phyloP scores from a whole-genome alignment of 2,888 invertebrate species.

The Trichogramma evanescens region DNA sequence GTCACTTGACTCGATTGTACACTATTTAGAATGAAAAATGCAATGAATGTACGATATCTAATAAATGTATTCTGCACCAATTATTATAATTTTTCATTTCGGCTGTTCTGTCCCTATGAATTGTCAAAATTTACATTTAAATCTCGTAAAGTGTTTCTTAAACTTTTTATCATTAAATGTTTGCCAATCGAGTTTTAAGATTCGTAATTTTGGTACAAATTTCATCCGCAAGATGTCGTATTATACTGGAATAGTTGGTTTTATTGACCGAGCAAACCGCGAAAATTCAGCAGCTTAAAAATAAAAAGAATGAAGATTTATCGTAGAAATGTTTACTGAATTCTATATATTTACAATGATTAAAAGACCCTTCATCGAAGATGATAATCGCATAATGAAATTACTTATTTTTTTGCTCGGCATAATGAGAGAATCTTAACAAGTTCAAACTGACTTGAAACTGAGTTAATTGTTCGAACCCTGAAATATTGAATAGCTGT shows the following conservation, averaged over 20 bases:
- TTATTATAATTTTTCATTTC: neutral
- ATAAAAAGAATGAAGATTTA: too few relatives aligned
- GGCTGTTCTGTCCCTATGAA: too few relatives aligned
- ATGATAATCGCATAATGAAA: too few relatives aligned
- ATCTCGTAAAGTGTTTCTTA: neutral
- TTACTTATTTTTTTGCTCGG: too few relatives aligned
- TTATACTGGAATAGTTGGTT: neutral
- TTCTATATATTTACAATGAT: too few relatives aligned
- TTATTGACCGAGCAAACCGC: neutral
- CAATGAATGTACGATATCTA: constrained; percentile 26
- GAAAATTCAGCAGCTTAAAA: neutral
- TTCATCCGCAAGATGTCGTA: constrained; percentile 6
- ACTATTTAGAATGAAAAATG: constrained; percentile 22
- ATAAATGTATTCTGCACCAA: constrained; percentile 27
- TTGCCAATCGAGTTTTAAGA: constrained; percentile 3
- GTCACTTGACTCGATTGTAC: constrained; percentile 21
- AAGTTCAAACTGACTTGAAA: too few relatives aligned
- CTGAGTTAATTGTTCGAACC: too few relatives aligned
- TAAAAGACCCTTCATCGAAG: too few relatives aligned
- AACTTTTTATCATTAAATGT: neutral
- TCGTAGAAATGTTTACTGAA: too few relatives aligned
- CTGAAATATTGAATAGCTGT: too few relatives aligned
- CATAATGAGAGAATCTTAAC: too few relatives aligned
- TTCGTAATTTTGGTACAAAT: neutral
- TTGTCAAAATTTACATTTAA: neutral